These are phyloP conservation scores for Leptatherina wallacei DNA, from an alignment of 2,797 vertebrate species.

Conservation along the genomic window DNA sequence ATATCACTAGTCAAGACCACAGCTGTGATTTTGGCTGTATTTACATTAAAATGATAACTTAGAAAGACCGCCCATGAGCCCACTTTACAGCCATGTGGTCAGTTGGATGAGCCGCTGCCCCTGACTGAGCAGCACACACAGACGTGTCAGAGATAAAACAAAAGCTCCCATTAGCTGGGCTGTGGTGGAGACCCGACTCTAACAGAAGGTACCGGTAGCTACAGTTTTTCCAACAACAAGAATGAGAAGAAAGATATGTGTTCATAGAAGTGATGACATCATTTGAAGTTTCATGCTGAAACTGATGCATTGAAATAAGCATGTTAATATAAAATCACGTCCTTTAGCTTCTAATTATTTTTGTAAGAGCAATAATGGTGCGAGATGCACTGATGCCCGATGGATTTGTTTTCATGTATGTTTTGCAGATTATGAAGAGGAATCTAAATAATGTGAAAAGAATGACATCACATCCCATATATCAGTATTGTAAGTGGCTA, in stretches of 20 bases:
- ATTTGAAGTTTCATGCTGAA: background rate
- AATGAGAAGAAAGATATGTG: background rate
- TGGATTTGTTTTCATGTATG: constrained; percentile 1
- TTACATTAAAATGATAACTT: too few species aligned
- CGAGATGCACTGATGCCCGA: background rate
- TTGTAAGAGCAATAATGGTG: background rate
- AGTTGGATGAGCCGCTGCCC: background rate
- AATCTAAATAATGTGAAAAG: constrained; percentile 98
- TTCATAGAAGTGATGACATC: background rate
- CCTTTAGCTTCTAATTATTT: background rate
- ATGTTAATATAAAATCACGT: background rate
- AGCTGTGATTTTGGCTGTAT: too few species aligned
- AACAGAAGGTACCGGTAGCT: background rate
- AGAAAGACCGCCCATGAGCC: too few species aligned
- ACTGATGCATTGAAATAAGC: background rate
- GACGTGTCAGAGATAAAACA: background rate
- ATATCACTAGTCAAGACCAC: background rate
- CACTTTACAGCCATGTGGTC: too few species aligned
- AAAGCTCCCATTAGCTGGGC: background rate
- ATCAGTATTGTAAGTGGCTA: constrained; percentile 94
- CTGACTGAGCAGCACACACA: too few species aligned
- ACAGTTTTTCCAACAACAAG: background rate
- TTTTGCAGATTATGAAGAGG: constrained; percentile 93
- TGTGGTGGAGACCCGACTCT: too few species aligned
- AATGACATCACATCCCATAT: constrained; percentile 97